These are phyloP conservation scores for Urocitellus parryii DNA, from an alignment of 2,113 vertebrate species.

Conservation along the genomic window DNA sequence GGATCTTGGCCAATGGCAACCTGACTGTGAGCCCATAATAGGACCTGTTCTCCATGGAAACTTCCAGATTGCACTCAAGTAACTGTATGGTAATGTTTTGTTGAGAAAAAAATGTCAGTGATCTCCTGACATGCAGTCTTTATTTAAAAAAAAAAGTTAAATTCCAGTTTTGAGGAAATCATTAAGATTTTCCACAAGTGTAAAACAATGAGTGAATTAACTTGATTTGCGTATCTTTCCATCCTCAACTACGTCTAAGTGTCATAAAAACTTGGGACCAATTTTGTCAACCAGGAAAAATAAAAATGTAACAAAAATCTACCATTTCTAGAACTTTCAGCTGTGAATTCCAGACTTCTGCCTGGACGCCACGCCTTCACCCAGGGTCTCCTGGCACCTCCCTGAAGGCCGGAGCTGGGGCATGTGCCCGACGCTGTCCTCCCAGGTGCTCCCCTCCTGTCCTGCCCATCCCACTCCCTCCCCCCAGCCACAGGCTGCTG, in stretches of 20 bases:
- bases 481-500: background rate
- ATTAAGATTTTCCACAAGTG: background rate
- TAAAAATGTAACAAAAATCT: background rate
- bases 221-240: constrained; percentile 49
- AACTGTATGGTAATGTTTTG: constrained; percentile 50
- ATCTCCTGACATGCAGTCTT: constrained; percentile 9
- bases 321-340: background rate
- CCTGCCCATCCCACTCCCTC: fast-evolving
- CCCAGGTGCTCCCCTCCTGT: fast-evolving
- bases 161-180: constrained; percentile 54
- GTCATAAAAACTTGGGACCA: constrained; percentile 8
- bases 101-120: constrained; percentile 14
- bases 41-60: constrained; percentile 47
- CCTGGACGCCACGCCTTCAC: fast-evolving
- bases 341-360: background rate
- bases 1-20: background rate
- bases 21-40: background rate
- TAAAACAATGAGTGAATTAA: constrained; percentile 41
- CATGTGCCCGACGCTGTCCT: too few relatives aligned
- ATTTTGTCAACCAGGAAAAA: background rate
- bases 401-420: too few relatives aligned
- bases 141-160: background rate
- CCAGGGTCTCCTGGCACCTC: fast-evolving
- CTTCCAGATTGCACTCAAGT: background rate
- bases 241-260: background rate